phyloP scores from a whole-genome alignment of 2,113 vertebrate species.

The Corythaixoides concolor region DNA sequence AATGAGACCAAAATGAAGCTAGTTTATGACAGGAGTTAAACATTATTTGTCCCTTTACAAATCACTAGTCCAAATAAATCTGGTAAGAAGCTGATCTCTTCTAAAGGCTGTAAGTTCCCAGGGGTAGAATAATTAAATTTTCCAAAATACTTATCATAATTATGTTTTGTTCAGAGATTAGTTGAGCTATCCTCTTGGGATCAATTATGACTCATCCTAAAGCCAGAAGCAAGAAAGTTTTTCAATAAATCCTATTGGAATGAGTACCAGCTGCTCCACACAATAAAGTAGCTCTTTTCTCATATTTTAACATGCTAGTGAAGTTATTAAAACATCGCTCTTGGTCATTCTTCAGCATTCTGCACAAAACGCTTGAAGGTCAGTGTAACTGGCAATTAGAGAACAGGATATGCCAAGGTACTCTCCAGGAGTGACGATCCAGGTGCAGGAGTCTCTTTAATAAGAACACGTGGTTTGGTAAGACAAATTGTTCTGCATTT shows the following conservation, averaged over 20 bases:
- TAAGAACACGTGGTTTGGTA: not conserved
- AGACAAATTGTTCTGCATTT: not conserved
- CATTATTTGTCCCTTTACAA: conserved; percentile 27
- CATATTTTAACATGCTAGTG: not conserved
- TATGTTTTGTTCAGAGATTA: conserved; percentile 59
- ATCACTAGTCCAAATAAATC: conserved; percentile 36
- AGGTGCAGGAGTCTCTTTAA: not conserved
- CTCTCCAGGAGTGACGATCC: fast-evolving
- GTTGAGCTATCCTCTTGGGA: conserved; percentile 22
- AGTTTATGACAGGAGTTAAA: not conserved
- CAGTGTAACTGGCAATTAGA: not conserved
- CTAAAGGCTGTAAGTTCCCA: conserved; percentile 12
- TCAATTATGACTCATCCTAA: conserved; percentile 49
- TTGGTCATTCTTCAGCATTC: conserved; percentile 3
- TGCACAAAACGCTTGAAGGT: not conserved
- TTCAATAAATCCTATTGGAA: not conserved
- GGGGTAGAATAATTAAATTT: conserved; percentile 56
- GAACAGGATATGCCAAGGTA: not conserved
- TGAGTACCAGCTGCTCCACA: not conserved
- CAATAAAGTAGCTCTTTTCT: not conserved
- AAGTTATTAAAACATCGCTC: not conserved
- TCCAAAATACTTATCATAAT: conserved; percentile 62
- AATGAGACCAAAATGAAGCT: not conserved
- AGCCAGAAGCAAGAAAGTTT: conserved; percentile 22
- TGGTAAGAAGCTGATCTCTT: conserved; percentile 16